Base-by-base conservation (phyloP, 2,888 invertebrate genomes). In the Catonia carolina region DNA sequence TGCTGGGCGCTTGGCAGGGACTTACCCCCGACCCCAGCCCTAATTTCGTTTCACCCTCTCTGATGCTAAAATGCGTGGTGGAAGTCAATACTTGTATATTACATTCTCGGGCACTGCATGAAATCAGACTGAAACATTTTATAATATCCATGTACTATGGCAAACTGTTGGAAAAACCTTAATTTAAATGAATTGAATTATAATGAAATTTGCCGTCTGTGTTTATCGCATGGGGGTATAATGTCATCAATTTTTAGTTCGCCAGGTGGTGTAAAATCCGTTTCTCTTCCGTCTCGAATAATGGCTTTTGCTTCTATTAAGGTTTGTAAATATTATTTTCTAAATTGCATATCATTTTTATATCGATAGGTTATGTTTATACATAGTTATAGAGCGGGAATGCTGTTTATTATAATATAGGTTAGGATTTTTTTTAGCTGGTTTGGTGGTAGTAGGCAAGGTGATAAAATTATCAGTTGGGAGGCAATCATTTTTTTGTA, bases 171-270 rank as follows among this genome's bases (percentile, higher is more conserved):
- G 45, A 45, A 45, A 27, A 45, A 45, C 22, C 15, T 27, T 41
- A 41, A 39, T 18, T 37, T 52, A 15, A 39, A 39, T 52, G 57
- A 55, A 45, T 41, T 55, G 8, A 56, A 66, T 61, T 58, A 65
- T 47, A 58, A 64, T 48, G 61, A 64, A 53, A 77, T 83, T 56
- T 85, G 85, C 73, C 78, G 85, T 31, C 72, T 85, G 62, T 85
- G 85, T 69, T 73, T 85, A 66, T 77, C 77, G 64, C 78, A 79
- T 68, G 80, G 80, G 67, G 77, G 81, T 54, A 77, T 81, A 63
- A 77, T 80, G 71, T 73, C 79, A 62, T 81, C 83, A 53, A 80
- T 84, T 67, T 84, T 81, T 70, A 80, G 80, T 65, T 76, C 78
- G 59, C 73, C 75, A 61, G 77, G 76, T 62, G 75, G 76, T 65